A percentile compares a stretch with the other conserved stretches of the same genome.
phyloP scores from a whole-genome alignment of 2,888 invertebrate species.

The Mimas tiliae region DNA sequence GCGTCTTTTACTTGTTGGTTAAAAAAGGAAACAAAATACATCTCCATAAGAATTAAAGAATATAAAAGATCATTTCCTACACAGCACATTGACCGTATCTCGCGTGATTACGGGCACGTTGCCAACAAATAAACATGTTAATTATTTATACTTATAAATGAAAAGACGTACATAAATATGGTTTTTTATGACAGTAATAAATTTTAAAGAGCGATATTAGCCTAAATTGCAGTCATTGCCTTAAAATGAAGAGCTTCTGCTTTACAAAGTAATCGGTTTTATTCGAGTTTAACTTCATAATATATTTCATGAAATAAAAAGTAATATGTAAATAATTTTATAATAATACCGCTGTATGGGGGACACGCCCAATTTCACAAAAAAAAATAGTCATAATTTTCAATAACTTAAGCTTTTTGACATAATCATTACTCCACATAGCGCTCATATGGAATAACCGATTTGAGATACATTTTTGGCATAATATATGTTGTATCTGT shows the following conservation, averaged over 20 bases:
- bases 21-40: too few relatives aligned
- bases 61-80: conserved; percentile 7
- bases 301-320: too few relatives aligned
- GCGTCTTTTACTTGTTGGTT: too few relatives aligned
- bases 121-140: conserved; percentile 10
- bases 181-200: conserved; percentile 7
- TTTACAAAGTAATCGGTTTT: background rate
- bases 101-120: background rate
- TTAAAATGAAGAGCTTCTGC: background rate
- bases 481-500: too few relatives aligned
- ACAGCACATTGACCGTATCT: conserved; percentile 12
- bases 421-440: too few relatives aligned
- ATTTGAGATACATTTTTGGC: too few relatives aligned
- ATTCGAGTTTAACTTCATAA: background rate
- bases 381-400: too few relatives aligned
- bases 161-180: conserved; percentile 11
- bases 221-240: conserved; percentile 2
- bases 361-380: too few relatives aligned
- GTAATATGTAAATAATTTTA: too few relatives aligned
- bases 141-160: conserved; percentile 13
- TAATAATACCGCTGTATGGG: too few relatives aligned
- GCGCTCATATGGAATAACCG: too few relatives aligned
- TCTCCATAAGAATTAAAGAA: background rate
- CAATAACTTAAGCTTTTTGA: too few relatives aligned
- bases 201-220: conserved; percentile 11